phyloP scores from a whole-genome alignment of 2,113 vertebrate genomes.

The Stigmatopora argus region DNA sequence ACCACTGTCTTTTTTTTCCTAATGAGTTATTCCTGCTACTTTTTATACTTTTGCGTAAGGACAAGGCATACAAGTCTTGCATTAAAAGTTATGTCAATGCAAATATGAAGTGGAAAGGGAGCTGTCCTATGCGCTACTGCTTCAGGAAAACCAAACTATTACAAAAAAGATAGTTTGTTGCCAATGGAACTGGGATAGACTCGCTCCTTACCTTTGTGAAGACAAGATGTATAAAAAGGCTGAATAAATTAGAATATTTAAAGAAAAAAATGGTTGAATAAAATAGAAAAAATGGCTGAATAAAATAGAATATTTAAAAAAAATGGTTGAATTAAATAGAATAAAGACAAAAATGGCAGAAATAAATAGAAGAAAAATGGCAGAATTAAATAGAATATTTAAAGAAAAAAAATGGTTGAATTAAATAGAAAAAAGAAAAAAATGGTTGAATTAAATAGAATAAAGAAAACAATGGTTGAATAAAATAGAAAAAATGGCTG shows the following conservation, averaged over 20 bases:
- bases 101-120: neutral
- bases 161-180: neutral
- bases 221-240: neutral
- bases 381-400: neutral
- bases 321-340: too few relatives aligned
- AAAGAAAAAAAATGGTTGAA: too few relatives aligned
- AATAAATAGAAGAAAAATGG: too few relatives aligned
- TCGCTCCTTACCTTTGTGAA: neutral
- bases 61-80: neutral
- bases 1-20: neutral
- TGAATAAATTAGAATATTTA: too few relatives aligned
- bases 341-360: too few relatives aligned
- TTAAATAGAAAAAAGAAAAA: too few relatives aligned
- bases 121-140: neutral
- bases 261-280: neutral
- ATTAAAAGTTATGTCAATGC: neutral
- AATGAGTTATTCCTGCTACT: neutral
- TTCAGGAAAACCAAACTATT: neutral
- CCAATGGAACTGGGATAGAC: neutral
- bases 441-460: too few relatives aligned
- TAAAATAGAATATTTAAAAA: constrained; percentile 29
- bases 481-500: too few relatives aligned
- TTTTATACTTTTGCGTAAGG: neutral
- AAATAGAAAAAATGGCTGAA: neutral
- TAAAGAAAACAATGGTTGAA: too few relatives aligned